A percentile compares a stretch with the other conserved stretches of the same genome.
Evolutionary conservation across 2,113 vertebrate species (phyloP).

Genomic region (Ia io): DNA sequence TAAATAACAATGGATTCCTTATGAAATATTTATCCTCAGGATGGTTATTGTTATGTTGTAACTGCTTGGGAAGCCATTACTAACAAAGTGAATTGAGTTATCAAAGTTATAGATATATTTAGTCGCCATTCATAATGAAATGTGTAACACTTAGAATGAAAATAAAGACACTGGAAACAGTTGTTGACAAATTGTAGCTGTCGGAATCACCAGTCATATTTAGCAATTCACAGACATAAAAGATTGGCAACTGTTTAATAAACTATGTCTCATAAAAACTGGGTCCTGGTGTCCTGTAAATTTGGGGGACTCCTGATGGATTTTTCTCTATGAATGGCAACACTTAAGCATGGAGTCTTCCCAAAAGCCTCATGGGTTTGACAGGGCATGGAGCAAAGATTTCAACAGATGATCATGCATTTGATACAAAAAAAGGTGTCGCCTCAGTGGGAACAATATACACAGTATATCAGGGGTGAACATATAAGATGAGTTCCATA

Average conservation of each 20-base stretch:
- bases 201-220: constrained; percentile 66
- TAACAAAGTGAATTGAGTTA: constrained; percentile 81
- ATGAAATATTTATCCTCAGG: constrained; percentile 84
- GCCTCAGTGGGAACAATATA: accelerated
- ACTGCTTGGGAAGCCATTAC: constrained; percentile 79
- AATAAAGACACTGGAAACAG: constrained; percentile 72
- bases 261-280: constrained; percentile 17
- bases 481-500: neutral
- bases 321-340: neutral
- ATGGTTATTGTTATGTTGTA: constrained; percentile 82
- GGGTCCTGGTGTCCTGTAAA: neutral
- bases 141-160: constrained; percentile 68
- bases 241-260: constrained; percentile 55
- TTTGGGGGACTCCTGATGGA: neutral
- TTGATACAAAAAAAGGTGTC: neutral
- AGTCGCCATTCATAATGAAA: constrained; percentile 79
- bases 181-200: constrained; percentile 72
- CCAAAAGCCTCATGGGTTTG: too few species aligned
- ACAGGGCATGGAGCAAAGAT: neutral
- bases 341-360: neutral
- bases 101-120: constrained; percentile 80
- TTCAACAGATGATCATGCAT: neutral
- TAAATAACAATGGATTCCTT: constrained; percentile 83
- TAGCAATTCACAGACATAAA: constrained; percentile 60
- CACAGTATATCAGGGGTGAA: neutral